Conservation (phyloP, 2,113 vertebrate species). For the Elgaria multicarinata region DNA sequence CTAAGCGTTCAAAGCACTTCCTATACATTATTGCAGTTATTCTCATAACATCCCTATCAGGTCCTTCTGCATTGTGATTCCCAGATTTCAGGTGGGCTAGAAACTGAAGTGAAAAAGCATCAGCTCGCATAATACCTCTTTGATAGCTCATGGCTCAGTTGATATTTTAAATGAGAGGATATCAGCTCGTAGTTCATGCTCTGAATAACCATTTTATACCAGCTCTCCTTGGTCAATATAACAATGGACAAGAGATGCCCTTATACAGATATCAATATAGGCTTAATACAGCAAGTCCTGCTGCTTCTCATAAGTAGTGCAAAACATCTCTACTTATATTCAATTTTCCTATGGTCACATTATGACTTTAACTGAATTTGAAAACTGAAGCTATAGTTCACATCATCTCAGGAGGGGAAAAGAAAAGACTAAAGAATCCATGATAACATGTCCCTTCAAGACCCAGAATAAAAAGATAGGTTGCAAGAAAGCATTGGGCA, state of each 20-base stretch:
- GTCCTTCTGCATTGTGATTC: background rate
- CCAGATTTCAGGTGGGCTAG: background rate
- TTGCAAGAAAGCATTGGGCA: background rate
- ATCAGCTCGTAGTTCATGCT: background rate
- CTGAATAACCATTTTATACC: background rate
- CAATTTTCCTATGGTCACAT: background rate
- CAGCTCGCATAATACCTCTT: background rate
- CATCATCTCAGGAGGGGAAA: background rate
- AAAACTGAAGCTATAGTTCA: background rate
- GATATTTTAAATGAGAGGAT: background rate
- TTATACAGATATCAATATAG: background rate
- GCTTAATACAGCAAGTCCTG: background rate
- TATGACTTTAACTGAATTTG: background rate
- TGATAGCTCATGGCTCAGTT: background rate
- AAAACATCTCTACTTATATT: background rate
- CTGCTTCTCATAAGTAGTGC: background rate
- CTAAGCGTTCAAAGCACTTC: background rate
- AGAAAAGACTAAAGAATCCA: background rate
- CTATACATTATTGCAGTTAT: background rate
- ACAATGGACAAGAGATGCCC: background rate
- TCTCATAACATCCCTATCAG: background rate
- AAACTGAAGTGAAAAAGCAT: background rate
- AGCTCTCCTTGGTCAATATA: background rate
- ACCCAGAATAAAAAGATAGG: constrained; percentile 8
- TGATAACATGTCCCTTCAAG: background rate